Base-by-base conservation (phyloP, 2,888 invertebrate species). In the Eristalis tenax region DNA sequence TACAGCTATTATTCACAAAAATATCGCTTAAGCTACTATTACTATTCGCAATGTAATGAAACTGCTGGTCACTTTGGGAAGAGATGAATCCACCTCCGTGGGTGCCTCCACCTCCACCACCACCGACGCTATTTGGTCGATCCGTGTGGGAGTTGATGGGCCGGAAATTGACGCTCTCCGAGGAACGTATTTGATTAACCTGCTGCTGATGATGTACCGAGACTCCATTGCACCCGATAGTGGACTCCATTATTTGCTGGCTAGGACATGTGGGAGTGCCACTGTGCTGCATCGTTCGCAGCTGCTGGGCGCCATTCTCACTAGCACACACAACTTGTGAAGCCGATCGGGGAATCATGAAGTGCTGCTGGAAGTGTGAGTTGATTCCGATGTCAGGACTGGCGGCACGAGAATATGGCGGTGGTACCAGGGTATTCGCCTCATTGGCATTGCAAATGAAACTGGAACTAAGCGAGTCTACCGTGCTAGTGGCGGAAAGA, bases 381-480 rank as follows among this genome's bases (percentile, higher is more conserved):
- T 93, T 94, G 89, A 93, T 93, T 81, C 94, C 93, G 90, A 95
- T 95, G 89, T 96, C 96, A 90, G 96, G 94, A 92, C 96, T 96
- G 90, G 95, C 95, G 89, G 96, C 96, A 90, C 96, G 95, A 80
- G 97, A 97, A 93, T 97, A 97, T 22, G 97, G 97, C 64, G 97
- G 97, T 83, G 97, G 97, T 90, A 97, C 95, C 92, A 97, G 94
- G 80, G 96, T 96, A 92, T 97, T 97, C 75, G 97, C 96, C 95
- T 97, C 97, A 94, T 97, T 97, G 89, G 96, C 95, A 90, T 96
- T 97, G 93, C 97, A 97, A 93, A 97, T 96, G 93, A 96, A 97
- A 94, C 97, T 97, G 90, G 97, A 97, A 93, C 96, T 97, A 90
- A 97, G 94, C 89, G 97, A 97, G 93, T 97, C 97, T 90, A 96